Conservation (phyloP, 2,113 vertebrate species). For the Ceyx melanurus region DNA sequence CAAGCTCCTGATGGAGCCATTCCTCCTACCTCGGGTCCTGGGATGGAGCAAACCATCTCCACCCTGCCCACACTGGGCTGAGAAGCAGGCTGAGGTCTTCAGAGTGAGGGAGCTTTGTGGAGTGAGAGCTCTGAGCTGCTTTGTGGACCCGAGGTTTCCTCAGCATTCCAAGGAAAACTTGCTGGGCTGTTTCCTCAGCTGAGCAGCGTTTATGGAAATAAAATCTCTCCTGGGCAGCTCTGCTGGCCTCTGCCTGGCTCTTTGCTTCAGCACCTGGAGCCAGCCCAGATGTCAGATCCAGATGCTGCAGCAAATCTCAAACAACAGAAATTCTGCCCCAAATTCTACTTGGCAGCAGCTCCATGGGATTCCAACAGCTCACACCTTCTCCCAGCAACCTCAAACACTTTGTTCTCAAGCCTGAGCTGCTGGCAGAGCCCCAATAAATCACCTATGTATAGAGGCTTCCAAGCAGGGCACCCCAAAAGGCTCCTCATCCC, state of each 20-base stretch:
- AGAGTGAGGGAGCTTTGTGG: accelerated
- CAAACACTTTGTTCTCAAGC: not conserved
- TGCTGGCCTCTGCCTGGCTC: not conserved
- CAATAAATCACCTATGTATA: accelerated
- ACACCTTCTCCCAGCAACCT: not conserved
- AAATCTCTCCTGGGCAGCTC: not conserved
- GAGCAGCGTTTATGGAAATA: accelerated
- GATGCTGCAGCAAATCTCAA: not conserved
- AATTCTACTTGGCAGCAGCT: not conserved
- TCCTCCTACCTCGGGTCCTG: not conserved
- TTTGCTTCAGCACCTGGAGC: accelerated
- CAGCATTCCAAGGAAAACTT: not conserved
- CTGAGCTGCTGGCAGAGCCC: not conserved
- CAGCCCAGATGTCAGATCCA: not conserved
- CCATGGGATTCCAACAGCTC: not conserved
- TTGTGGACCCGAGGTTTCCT: not conserved
- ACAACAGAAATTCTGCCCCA: not conserved
- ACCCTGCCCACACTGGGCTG: not conserved
- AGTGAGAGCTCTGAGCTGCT: not conserved
- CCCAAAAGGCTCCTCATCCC: not conserved
- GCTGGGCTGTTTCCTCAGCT: not conserved
- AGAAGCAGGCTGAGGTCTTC: not conserved
- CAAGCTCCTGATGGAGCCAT: not conserved
- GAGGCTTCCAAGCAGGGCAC: not conserved
- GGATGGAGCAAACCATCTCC: not conserved